These are phyloP conservation scores for Conus canariensis DNA, from an alignment of 2,888 invertebrate genomes.

Conservation along the genomic window DNA sequence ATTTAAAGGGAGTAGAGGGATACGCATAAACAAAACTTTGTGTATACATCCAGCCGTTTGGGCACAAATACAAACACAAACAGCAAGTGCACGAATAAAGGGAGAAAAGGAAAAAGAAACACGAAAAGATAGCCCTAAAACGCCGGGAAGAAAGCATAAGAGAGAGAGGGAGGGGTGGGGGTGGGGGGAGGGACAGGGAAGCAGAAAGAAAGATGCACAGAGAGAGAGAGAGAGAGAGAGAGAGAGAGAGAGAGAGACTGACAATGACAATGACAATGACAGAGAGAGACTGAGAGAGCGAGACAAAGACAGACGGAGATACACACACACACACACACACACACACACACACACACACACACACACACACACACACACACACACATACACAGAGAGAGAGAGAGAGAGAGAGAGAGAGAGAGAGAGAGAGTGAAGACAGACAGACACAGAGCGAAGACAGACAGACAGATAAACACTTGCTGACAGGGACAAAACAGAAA, in stretches of 20 bases:
- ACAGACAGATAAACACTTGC: too few relatives aligned
- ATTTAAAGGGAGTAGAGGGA: not conserved
- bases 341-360: too few relatives aligned
- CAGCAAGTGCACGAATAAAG: not conserved
- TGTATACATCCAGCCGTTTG: too few relatives aligned
- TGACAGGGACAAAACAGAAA: too few relatives aligned
- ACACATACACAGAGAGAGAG: too few relatives aligned
- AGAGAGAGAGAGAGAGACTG: too few relatives aligned
- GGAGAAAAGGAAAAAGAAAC: not conserved
- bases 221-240: not conserved
- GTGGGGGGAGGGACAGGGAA: not conserved
- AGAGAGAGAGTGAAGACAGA: slow-evolving; percentile 1
- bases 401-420: not conserved
- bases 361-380: too few relatives aligned
- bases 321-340: too few relatives aligned
- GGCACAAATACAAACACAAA: too few relatives aligned
- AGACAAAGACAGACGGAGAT: not conserved
- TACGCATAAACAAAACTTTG: not conserved
- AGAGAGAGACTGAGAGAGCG: not conserved
- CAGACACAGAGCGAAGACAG: not conserved
- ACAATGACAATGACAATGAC: too few relatives aligned
- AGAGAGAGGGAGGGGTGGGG: not conserved
- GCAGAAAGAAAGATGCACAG: not conserved
- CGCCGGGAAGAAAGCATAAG: not conserved
- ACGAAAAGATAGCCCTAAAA: not conserved